These are phyloP conservation scores for Otocyon megalotis DNA, from an alignment of 2,113 vertebrate species.

Conservation along the genomic window DNA sequence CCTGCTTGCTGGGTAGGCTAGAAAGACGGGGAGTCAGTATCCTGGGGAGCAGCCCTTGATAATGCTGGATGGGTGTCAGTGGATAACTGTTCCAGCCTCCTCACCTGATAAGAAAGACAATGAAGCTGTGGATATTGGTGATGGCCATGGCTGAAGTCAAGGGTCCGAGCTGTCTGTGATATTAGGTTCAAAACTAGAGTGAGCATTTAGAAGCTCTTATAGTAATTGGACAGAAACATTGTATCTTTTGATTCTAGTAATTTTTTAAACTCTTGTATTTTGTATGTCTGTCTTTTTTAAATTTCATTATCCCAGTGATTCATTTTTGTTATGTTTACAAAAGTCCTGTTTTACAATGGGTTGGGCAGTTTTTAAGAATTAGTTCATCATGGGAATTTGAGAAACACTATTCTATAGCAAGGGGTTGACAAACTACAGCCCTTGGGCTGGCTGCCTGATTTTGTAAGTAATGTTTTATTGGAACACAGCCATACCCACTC, in stretches of 20 bases:
- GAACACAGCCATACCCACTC: not conserved
- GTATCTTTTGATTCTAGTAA: conserved; percentile 14
- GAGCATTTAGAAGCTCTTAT: not conserved
- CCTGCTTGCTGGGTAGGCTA: not conserved
- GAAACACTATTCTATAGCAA: not conserved
- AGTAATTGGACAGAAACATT: not conserved
- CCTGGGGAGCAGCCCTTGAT: not conserved
- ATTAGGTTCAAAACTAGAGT: not conserved
- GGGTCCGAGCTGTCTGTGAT: not conserved
- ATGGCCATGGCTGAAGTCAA: not conserved
- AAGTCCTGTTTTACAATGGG: not conserved
- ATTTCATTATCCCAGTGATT: conserved; percentile 23
- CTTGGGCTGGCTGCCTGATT: not conserved
- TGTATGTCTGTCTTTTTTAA: not conserved
- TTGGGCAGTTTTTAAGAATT: not conserved
- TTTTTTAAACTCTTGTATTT: not conserved
- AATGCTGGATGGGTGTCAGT: not conserved
- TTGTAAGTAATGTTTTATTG: conserved; percentile 31
- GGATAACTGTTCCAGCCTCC: not conserved
- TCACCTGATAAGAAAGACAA: not conserved
- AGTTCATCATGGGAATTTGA: not conserved
- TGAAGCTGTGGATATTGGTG: not conserved
- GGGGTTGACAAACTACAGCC: not conserved
- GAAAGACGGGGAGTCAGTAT: not conserved
- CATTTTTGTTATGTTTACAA: not conserved